A percentile compares a stretch with the other conserved stretches of the same genome.
Evolutionary conservation across 2,888 invertebrate genomes (phyloP).

Genomic region (Ligdia adustata): DNA sequence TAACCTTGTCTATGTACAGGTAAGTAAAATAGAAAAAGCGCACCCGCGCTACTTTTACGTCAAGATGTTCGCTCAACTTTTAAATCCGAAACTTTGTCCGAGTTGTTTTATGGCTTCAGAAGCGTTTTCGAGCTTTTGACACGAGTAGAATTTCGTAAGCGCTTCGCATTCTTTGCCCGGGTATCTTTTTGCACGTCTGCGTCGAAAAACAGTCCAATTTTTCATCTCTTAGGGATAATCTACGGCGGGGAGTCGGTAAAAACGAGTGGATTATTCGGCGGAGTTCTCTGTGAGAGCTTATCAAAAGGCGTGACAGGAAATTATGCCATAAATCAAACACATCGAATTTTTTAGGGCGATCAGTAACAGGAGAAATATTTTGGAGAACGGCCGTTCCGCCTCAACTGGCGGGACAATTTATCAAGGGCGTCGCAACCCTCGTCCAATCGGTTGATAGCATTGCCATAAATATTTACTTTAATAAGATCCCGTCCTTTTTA

Average conservation of each 20-base stretch:
- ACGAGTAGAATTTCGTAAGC: conserved; percentile 48
- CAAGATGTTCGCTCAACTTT: conserved; percentile 71
- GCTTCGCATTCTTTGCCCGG: conserved; percentile 27
- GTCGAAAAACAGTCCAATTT: conserved; percentile 32
- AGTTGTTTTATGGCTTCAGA: conserved; percentile 54
- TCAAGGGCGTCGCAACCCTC: conserved; percentile 77
- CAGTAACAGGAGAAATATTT: conserved; percentile 71
- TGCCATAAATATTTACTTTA: conserved; percentile 84
- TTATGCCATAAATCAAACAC: conserved; percentile 72
- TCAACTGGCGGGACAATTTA: conserved; percentile 77
- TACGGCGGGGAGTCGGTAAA: conserved; percentile 35
- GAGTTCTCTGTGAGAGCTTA: conserved; percentile 52
- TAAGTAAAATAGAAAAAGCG: conserved; percentile 74
- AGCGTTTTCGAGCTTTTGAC: conserved; percentile 52
- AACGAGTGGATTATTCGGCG: conserved; percentile 43
- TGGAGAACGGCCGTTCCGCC: conserved; percentile 68
- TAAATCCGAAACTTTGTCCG: conserved; percentile 62
- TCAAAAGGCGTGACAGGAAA: conserved; percentile 67
- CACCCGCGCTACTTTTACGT: conserved; percentile 66
- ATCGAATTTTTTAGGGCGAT: conserved; percentile 68
- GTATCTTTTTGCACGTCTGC: conserved; percentile 36
- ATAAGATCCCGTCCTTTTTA: conserved; percentile 82
- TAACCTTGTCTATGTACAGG: conserved; percentile 77
- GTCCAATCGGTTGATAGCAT: conserved; percentile 81
- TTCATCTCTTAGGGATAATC: conserved; percentile 31